These are phyloP conservation scores for Toxotes jaculatrix DNA, from an alignment of 2,113 vertebrate genomes.

Conservation along the genomic window DNA sequence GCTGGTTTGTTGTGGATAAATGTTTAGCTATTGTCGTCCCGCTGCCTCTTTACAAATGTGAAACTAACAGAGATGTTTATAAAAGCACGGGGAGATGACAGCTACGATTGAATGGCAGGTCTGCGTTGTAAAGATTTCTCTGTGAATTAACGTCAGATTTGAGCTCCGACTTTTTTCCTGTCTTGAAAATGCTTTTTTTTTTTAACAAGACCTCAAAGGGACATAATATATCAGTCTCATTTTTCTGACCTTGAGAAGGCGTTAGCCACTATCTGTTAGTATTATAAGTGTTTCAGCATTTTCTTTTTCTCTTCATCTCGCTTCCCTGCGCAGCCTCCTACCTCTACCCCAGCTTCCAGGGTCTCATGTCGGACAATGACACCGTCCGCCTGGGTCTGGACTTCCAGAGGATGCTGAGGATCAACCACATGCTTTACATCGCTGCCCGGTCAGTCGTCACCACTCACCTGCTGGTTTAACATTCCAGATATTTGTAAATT, in stretches of 20 bases:
- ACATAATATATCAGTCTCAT: not conserved
- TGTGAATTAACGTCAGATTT: not conserved
- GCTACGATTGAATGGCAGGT: not conserved
- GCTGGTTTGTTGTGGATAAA: conserved; percentile 4
- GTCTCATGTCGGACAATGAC: conserved; percentile 89
- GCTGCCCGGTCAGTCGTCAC: conserved; percentile 89
- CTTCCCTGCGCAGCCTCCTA: conserved; percentile 80
- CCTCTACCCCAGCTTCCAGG: conserved; percentile 88
- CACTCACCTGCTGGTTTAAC: not conserved
- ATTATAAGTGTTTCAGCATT: not conserved
- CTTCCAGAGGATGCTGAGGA: conserved; percentile 92
- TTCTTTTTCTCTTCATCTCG: not conserved
- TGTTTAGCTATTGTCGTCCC: not conserved
- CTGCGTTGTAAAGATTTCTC: not conserved
- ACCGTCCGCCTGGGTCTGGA: conserved; percentile 89
- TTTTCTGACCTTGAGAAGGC: not conserved
- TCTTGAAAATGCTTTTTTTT: not conserved
- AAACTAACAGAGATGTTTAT: not conserved
- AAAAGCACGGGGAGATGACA: not conserved
- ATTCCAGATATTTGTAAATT: not conserved
- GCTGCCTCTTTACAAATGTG: not conserved
- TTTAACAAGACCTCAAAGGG: not conserved
- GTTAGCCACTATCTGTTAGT: not conserved
- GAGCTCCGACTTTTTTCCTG: not conserved
- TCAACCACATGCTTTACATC: conserved; percentile 92